These are phyloP conservation scores for Montipora sp. DNA, from an alignment of 64 coral and sea anemone species.

Conservation along the genomic window DNA sequence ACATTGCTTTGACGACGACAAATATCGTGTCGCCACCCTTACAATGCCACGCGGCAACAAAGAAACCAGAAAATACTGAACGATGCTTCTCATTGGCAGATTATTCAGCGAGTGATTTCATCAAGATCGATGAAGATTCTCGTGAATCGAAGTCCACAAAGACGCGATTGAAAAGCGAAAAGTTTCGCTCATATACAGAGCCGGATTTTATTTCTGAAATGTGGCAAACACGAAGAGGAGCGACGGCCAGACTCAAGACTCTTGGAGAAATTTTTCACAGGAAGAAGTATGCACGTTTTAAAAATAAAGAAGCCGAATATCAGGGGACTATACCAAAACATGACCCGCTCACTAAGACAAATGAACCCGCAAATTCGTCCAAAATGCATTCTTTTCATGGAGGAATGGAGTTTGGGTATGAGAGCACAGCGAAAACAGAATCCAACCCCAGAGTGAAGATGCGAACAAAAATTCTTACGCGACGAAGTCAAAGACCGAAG, in stretches of 20 bases:
- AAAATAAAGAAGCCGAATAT: neutral
- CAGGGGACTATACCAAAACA: neutral
- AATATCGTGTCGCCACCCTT: neutral
- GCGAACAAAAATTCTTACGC: neutral
- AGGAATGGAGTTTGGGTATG: neutral
- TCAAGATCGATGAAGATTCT: neutral
- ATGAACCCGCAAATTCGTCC: neutral
- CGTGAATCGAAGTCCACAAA: neutral
- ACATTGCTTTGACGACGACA: neutral
- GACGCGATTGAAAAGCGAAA: neutral
- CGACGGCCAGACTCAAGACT: neutral
- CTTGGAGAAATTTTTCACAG: neutral
- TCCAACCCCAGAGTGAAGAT: neutral
- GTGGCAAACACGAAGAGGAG: conserved; percentile 3
- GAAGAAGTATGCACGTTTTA: conserved; percentile 23
- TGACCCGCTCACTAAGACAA: neutral
- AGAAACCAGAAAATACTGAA: neutral
- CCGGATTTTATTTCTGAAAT: conserved; percentile 10
- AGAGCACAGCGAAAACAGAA: neutral
- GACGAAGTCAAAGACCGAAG: conserved; percentile 18
- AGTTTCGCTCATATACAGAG: neutral
- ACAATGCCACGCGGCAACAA: neutral
- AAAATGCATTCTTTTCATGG: neutral
- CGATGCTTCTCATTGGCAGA: neutral
- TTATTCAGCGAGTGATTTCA: neutral